Percentiles rank a stretch among this genome's conserved stretches.
These are phyloP conservation scores for Chanos chanos DNA, from an alignment of 2,797 vertebrate genomes.

Conservation along the genomic window DNA sequence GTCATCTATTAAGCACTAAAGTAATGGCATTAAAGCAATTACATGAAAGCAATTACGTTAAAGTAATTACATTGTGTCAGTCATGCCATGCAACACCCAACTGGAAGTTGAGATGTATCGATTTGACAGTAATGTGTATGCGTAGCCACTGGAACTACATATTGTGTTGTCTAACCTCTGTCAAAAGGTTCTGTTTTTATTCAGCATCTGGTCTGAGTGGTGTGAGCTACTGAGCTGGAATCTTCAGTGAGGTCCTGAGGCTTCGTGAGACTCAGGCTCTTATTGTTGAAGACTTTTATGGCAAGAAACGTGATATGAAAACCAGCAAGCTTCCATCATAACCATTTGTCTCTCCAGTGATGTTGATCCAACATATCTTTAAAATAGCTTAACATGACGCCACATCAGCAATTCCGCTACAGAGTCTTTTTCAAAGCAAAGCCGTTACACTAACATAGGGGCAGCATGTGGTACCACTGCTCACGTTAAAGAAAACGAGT, in stretches of 20 bases:
- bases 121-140: too few species aligned
- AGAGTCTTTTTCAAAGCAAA: neutral
- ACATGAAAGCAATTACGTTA: too few species aligned
- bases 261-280: neutral
- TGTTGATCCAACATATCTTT: neutral
- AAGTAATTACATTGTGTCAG: too few species aligned
- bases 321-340: neutral
- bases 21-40: too few species aligned
- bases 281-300: neutral
- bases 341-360: neutral
- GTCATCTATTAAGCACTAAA: too few species aligned
- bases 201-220: too few species aligned
- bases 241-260: neutral
- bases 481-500: slow-evolving; percentile 42
- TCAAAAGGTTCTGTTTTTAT: too few species aligned
- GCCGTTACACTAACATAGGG: slow-evolving; percentile 31
- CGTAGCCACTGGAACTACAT: too few species aligned
- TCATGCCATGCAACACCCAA: too few species aligned
- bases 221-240: too few species aligned
- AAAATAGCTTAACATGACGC: slow-evolving; percentile 3
- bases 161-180: too few species aligned
- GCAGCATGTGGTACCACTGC: slow-evolving; percentile 55
- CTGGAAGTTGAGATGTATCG: too few species aligned
- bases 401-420: neutral
- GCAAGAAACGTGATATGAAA: neutral